Base-by-base conservation (phyloP, 2,888 invertebrate genomes). In the Erebia ligea region DNA sequence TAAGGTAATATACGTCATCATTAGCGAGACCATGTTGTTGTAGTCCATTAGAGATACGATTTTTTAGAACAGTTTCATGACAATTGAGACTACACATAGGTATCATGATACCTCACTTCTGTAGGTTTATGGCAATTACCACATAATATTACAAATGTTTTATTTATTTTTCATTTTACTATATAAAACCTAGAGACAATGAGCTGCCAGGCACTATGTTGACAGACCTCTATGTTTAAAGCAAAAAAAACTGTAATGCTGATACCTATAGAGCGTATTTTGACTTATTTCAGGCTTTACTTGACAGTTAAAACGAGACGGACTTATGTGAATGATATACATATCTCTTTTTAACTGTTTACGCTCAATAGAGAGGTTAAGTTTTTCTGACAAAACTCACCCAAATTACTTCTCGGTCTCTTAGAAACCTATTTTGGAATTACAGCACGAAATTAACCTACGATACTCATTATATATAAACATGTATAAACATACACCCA, bases 381-480 rank as follows among this genome's bases (percentile, higher is more conserved):
- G 17, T 8, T 8, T 54, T 19, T 19, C 54, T 34, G 34, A 34
- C 2, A 34, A 34, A 17, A 54, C 45, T 11, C 25, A 19, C 61
- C 42, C 13, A 42, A 61, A 42, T 61, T 19, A 48, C 62, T 62
- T 48, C 48, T 62, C 48, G 48, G 45, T 21, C 45, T 62, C 62
- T 11, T 15, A 15, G 58, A 56, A 68, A 66, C 79, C 78, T 74
- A 81, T 84, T 83, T 81, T 82, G 85, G 85, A 86, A 86, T 78
- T 58, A 90, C 91, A 89, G 89, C 91, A 90, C 91, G 86, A 91
- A 89, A 90, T 90, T 92, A 92, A 90, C 90, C 91, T 92, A 92
- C 84, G 81, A 90, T 91, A 91, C 86, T 90, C 90, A 89, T 89
- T 90, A 91, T 90, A 91, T 90, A 91, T 91, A 92, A 88, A 91